These are phyloP conservation scores for Gymnoscopelus braueri DNA, from an alignment of 2,797 vertebrate species.

Conservation along the genomic window DNA sequence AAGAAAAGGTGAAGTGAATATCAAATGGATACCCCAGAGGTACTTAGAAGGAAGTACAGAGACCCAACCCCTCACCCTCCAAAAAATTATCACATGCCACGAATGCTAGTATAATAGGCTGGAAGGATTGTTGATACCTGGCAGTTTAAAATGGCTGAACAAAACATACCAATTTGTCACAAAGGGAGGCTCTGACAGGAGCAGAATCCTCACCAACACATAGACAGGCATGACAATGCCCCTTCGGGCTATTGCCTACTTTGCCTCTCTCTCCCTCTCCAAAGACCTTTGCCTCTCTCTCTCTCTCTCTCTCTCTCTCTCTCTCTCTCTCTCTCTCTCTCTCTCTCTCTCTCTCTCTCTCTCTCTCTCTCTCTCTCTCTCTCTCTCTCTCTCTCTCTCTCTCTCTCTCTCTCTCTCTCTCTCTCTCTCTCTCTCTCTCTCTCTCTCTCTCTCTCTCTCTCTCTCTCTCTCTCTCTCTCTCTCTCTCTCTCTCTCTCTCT, in stretches of 20 bases:
- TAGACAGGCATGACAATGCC: slow-evolving; percentile 78
- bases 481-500: slow-evolving; percentile 56
- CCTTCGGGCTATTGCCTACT: slow-evolving; percentile 71
- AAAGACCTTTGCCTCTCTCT: slow-evolving; percentile 22
- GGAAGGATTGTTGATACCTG: slow-evolving; percentile 59
- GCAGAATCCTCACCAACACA: slow-evolving; percentile 73
- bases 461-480: slow-evolving; percentile 29
- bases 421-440: slow-evolving; percentile 27
- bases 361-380: slow-evolving; percentile 58
- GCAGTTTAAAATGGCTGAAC: slow-evolving; percentile 68
- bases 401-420: slow-evolving; percentile 27
- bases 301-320: slow-evolving; percentile 27
- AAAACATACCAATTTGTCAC: slow-evolving; percentile 74
- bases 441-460: slow-evolving; percentile 32
- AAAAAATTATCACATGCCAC: slow-evolving; percentile 61
- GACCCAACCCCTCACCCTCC: slow-evolving; percentile 28
- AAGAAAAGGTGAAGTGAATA: slow-evolving; percentile 50
- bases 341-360: slow-evolving; percentile 29
- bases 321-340: slow-evolving; percentile 32
- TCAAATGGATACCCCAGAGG: slow-evolving; percentile 57
- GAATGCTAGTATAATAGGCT: slow-evolving; percentile 66
- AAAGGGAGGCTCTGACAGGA: slow-evolving; percentile 72
- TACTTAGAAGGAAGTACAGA: slow-evolving; percentile 45
- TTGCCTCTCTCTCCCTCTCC: slow-evolving; percentile 33
- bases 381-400: slow-evolving; percentile 50